Base-by-base conservation (phyloP, 2,113 vertebrate species). In the Hypocryptadius cinnamomeus region DNA sequence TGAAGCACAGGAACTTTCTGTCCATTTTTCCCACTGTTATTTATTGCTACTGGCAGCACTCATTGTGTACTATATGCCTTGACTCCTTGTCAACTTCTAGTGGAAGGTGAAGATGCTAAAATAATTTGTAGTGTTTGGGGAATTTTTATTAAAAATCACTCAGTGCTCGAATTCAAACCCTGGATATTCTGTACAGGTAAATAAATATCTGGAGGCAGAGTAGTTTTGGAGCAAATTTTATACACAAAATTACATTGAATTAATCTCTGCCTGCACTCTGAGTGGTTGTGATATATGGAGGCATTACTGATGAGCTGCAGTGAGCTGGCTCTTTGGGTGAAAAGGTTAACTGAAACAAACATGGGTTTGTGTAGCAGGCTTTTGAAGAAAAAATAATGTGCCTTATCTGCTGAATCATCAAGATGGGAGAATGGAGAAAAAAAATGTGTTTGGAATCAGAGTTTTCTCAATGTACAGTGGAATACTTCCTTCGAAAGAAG, bases 301-400 rank as follows among this genome's bases (percentile, higher is more conserved):
- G n/a, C 59, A 61, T 77, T 92, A 86, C 42, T 92, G 71, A 91
- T 79, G 78, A 96, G 42, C 77, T 83, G 59, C 39, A 50, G 27
- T 68, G 80, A 91, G 28, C 37, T 79, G 54, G 87, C 70, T 90
- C 42, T 90, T 92, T 53, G 70, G 74, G 42, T 91, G 78, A 70
- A 96, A 96, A 97, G 54, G 80, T 95, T 93, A 96, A 74, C 66
- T 88, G 92, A 86, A 82, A 95, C 87, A 82, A 81, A 57, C 53
- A 31, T 40, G 31, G 35, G 79, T 89, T 79, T 77, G 68, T 60
- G 74, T 77, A 83, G 79, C 48, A 54, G 48, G 5, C 79, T 94
- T 81, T 87, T 2, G 4, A 93, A 68, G 51, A 11, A 66, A 68
- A 86, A 77, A 64, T 11, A 11, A 53, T 21, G 20, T 89, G 12